Percentiles rank a stretch among this genome's conserved stretches.
These are phyloP conservation scores for Stenodema calcarata DNA, from an alignment of 2,888 invertebrate genomes.

Conservation along the genomic window DNA sequence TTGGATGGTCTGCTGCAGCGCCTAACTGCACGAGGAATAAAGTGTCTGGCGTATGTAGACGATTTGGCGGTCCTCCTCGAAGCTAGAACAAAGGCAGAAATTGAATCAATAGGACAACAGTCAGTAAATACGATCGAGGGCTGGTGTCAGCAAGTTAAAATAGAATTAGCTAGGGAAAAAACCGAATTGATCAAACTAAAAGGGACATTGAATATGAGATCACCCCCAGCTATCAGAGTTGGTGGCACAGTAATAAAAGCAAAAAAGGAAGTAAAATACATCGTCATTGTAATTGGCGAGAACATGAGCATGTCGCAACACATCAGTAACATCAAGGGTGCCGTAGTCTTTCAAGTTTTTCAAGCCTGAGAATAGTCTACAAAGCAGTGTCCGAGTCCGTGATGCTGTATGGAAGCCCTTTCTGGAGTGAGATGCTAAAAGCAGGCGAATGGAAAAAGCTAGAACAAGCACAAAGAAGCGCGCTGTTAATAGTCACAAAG, in stretches of 20 bases:
- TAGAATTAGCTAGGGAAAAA: neutral
- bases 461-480: neutral
- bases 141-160: neutral
- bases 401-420: neutral
- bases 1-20: constrained; percentile 52
- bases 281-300: neutral
- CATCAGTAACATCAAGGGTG: neutral
- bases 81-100: neutral
- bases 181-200: neutral
- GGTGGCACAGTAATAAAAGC: neutral
- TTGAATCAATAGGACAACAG: neutral
- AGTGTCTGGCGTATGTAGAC: constrained; percentile 19
- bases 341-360: neutral
- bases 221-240: neutral
- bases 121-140: too few relatives aligned
- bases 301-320: neutral
- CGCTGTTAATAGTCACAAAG: neutral
- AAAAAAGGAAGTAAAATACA: neutral
- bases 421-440: neutral
- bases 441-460: neutral
- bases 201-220: neutral
- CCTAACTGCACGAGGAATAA: neutral
- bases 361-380: neutral
- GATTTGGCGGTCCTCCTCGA: constrained; percentile 31
- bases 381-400: neutral